A percentile compares a stretch with the other conserved stretches of the same genome.
phyloP scores from a whole-genome alignment of 2,113 vertebrate genomes.

The Ptychochromis oligacanthus region DNA sequence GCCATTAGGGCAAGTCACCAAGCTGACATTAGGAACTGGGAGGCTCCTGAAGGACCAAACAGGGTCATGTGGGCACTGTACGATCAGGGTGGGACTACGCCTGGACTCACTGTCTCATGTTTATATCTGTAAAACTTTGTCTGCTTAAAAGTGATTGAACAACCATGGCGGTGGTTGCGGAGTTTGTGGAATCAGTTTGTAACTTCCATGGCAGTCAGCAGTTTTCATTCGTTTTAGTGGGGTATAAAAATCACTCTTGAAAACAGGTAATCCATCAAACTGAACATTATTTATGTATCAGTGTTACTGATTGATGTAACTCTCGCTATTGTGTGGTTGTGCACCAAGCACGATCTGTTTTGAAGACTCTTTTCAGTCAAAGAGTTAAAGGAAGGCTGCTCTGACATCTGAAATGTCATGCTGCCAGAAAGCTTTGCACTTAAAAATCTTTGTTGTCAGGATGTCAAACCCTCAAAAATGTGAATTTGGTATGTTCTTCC shows the following conservation, averaged over 20 bases:
- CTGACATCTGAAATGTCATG: constrained; percentile 21
- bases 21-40: constrained; percentile 63
- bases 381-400: constrained; percentile 1
- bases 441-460: background rate
- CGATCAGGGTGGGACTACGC: background rate
- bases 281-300: constrained; percentile 20
- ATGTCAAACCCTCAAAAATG: background rate
- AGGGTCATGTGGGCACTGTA: constrained; percentile 50
- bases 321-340: background rate
- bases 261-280: constrained; percentile 35
- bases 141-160: constrained; percentile 4
- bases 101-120: constrained; percentile 5
- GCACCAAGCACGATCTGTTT: background rate
- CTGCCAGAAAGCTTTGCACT: constrained; percentile 16
- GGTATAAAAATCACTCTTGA: constrained; percentile 28
- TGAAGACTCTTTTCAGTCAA: constrained; percentile 1
- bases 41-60: constrained; percentile 58
- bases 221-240: constrained; percentile 28
- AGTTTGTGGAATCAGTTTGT: background rate
- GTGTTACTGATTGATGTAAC: constrained; percentile 13
- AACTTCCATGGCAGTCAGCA: constrained; percentile 30
- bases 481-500: background rate
- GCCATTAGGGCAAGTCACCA: constrained; percentile 71
- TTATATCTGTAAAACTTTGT: constrained; percentile 20
- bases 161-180: constrained; percentile 9